These are phyloP conservation scores for Synaphobranchus kaupii DNA, from an alignment of 2,797 vertebrate species.

Conservation along the genomic window DNA sequence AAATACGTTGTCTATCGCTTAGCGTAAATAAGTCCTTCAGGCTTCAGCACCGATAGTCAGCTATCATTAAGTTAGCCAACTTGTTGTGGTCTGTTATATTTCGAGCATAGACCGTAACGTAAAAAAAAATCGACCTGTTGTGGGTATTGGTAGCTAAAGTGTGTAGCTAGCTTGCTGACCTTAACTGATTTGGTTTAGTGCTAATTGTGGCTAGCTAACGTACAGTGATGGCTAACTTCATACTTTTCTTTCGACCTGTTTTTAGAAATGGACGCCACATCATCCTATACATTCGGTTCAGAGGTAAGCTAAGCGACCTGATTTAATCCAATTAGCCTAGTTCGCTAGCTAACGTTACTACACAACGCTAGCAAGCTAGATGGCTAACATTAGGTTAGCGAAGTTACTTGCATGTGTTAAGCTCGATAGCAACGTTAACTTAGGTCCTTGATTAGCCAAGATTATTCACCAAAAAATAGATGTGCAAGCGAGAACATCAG, in stretches of 20 bases:
- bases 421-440: not conserved
- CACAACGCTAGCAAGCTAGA: not conserved
- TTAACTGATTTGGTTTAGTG: not conserved
- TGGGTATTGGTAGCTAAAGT: not conserved
- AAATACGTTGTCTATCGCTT: too few species aligned
- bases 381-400: not conserved
- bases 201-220: not conserved
- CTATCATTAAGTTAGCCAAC: not conserved
- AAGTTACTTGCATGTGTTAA: not conserved
- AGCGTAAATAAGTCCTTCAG: too few species aligned
- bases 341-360: not conserved
- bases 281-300: constrained; percentile 14
- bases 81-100: not conserved
- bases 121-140: too few species aligned
- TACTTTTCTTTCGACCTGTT: not conserved
- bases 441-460: not conserved
- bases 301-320: constrained; percentile 20
- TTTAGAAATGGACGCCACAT: constrained; percentile 16
- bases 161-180: too few species aligned
- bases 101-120: too few species aligned
- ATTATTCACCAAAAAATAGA: not conserved
- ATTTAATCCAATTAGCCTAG: not conserved
- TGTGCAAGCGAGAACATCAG: not conserved
- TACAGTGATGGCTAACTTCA: not conserved
- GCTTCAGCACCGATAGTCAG: not conserved